Evolutionary conservation across 1,140 invertebrate species (phyloP), one percentile per base, ranked within the genome.

Genomic region (Caerostris extrusa): DNA sequence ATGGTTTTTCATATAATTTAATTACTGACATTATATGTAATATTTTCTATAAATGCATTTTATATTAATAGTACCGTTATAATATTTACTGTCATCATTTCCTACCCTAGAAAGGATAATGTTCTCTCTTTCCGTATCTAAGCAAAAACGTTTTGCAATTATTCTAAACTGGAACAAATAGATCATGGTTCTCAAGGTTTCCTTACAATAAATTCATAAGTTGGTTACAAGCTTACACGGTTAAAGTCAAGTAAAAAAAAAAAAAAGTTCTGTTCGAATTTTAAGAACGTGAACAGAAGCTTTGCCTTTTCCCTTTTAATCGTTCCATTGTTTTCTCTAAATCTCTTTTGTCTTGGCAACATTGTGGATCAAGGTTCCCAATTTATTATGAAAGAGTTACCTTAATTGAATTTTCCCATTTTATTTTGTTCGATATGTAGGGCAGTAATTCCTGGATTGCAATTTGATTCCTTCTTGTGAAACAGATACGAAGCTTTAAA

Each of bases 311-410:
- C 50, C 53, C 50, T 77, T 57, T 57, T 83, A 83, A 83, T 83
- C 82, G 57, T 57, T 58, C 82, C 7, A 83, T 83, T 83, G 82
- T 83, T 83, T 83, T 58, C 55, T 7, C n/a, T 3, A 83, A 83
- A 83, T 58, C 53, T 17, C 56, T 83, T 83, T 57, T 58, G 55
- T 83, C 17, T 58, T 57, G n/a, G 5, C 14, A 7, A 10, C 17
- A 7, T 58, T 83, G 14, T 83, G 19, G 82, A 83, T 58, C 82
- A 83, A 83, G 82, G 82, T 57, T 19, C 17, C 14, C n/a, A 7
- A 5, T 14, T 57, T 83, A n/a, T 56, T 83, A 58, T 83, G 7
- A 19, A 17, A 14, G 17, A 57, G 12, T 83, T 82, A 10, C 50
- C 77, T 82, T 82, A 83, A 83, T 56, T 83, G 56, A 19, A 56